Base-by-base conservation (phyloP, 1,140 invertebrate genomes). In the Macrobrachium nipponense region DNA sequence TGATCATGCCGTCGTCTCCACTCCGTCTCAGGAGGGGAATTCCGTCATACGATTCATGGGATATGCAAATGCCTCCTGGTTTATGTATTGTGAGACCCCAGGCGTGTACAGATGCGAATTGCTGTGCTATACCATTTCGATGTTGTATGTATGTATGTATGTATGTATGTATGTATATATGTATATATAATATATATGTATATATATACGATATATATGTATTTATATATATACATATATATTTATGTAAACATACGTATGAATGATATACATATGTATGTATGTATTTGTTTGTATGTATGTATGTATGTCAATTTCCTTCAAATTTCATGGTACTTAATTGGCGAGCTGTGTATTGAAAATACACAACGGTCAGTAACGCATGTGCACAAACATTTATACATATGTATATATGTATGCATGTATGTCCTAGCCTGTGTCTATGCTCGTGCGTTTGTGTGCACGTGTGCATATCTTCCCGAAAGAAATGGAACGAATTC, bases 141-240 rank as follows among this genome's bases (percentile, higher is more conserved):
- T 36, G 4, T 36, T 36, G 27, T 36, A 68, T 68, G n/a, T 68
- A 20, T 20, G 23, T 68, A 68, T 68, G 36, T 68, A 68, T 68
- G 14, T 20, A 20, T 68, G 23, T 68, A 68, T 23, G 23, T 68
- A 68, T 68, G 23, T n/a, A 4, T 23, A 4, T 68, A 68, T 68
- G 23, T 68, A 68, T 68, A 68, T n/a, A 68, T 14, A 23, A 68
- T 68, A 68, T 20, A 68, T 20, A 68, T 68, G 11, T 68, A 68
- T 68, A 20, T 20, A 68, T 20, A 68, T 68, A 68, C 23, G 23
- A 10, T 68, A 20, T 68, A 20, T 68, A 20, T 68, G 6, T 68
- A 20, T 68, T 4, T 68, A 20, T 20, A 68, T 68, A 68, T 68
- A 68, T 68, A 68, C 23, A 68, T 68, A 68, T 68, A 68, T 68